Conservation (phyloP, 2,113 vertebrate species). For the Actinemys pallida region DNA sequence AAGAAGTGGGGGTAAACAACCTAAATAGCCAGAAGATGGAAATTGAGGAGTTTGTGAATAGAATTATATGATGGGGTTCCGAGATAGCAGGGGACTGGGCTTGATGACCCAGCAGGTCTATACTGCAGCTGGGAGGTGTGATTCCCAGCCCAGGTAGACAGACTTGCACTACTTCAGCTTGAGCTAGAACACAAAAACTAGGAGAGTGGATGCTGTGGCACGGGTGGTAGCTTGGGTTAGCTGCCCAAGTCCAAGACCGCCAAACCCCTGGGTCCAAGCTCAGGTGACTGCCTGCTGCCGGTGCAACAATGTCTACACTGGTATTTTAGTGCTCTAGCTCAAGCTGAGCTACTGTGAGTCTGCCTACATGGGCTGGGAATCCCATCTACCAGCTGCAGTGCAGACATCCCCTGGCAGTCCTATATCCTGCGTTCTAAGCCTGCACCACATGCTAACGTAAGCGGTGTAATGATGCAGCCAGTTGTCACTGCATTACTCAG, state of each 20-base stretch:
- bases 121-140: not conserved
- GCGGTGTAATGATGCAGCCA: not conserved
- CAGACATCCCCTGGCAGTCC: not conserved
- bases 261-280: not conserved
- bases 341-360: not conserved
- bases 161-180: not conserved
- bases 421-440: not conserved
- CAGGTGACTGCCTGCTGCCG: not conserved
- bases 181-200: not conserved
- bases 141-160: not conserved
- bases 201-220: not conserved
- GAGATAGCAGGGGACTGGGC: not conserved
- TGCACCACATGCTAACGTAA: not conserved
- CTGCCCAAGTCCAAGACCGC: not conserved
- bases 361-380: not conserved
- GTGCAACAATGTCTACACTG: not conserved
- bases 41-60: not conserved
- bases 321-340: not conserved
- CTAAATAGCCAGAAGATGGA: not conserved
- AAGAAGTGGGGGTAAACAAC: not conserved
- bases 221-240: not conserved
- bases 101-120: not conserved
- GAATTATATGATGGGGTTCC: not conserved
- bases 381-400: not conserved
- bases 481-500: not conserved